phyloP scores from a whole-genome alignment of 2,888 invertebrate genomes.

The Geophilus truncorum region DNA sequence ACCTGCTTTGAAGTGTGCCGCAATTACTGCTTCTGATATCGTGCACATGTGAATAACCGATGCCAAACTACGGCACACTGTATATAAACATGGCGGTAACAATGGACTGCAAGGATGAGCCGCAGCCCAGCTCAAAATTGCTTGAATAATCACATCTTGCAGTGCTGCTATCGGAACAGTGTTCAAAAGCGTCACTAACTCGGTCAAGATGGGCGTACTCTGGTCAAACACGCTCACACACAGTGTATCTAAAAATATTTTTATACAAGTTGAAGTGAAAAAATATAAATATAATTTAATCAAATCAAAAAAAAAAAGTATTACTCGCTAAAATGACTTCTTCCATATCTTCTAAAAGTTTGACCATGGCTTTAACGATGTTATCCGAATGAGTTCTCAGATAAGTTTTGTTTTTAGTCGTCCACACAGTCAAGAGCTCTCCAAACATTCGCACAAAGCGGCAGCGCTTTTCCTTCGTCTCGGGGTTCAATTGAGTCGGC shows the following conservation, averaged over 20 bases:
- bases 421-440: constrained; percentile 54
- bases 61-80: constrained; percentile 31
- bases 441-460: constrained; percentile 59
- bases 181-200: constrained; percentile 34
- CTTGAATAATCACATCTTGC: constrained; percentile 35
- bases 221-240: constrained; percentile 30
- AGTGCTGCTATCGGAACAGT: constrained; percentile 23
- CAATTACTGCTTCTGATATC: constrained; percentile 31
- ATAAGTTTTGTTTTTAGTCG: constrained; percentile 38
- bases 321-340: constrained; percentile 45
- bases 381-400: constrained; percentile 36
- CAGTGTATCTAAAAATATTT: constrained; percentile 25
- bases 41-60: constrained; percentile 32
- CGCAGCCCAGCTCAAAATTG: constrained; percentile 34
- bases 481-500: constrained; percentile 50
- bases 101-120: constrained; percentile 31
- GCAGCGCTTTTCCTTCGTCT: constrained; percentile 56
- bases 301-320: too few relatives aligned
- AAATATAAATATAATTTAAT: background rate
- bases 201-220: constrained; percentile 18
- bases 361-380: constrained; percentile 41
- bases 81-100: constrained; percentile 21
- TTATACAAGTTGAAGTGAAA: background rate
- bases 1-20: constrained; percentile 34
- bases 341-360: constrained; percentile 47